Evolutionary conservation across 2,888 invertebrate species (phyloP), one percentile per base, ranked within the genome.

Genomic region (Cheilosia urbana): DNA sequence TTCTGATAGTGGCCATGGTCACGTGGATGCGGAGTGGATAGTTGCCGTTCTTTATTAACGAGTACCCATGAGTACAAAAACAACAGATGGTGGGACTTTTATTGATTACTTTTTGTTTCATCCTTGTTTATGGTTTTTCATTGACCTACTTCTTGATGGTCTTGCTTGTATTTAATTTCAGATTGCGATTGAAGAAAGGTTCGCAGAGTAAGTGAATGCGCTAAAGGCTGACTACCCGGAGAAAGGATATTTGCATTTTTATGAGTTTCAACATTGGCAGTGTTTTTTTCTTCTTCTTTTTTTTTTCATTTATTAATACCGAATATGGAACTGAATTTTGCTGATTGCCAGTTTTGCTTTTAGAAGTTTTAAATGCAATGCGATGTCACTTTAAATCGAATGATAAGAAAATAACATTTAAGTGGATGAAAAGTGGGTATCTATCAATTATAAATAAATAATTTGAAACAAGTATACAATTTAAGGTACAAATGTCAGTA

Each of bases 51-150:
- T 45, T 17, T 42, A n/a, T 42, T n/a, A 42, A 42, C n/a, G 42
- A 42, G 6, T 42, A 13, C 42, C 15, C 4, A n/a, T 42, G 42
- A 6, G n/a, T 45, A 45, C 11, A 37, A 9, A 24, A 47, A 42
- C n/a, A 47, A 27, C 78, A 78, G 71, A 78, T 78, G 77, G 37
- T 71, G 37, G 40, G 40, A 57, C 30, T 71, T 30, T 71, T 68
- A 55, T 55, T 42, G 68, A 37, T 78, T 63, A 40, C 45, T 47
- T 62, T 60, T 78, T 63, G 34, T 51, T 66, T 49, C 19, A 62
- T 30, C 40, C 42, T 60, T 45, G 60, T 34, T 37, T 7, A n/a
- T 15, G 6, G 37, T 60, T 37, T 37, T 37, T 37, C 37, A 37
- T 37, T 37, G 37, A 37, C 37, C 37, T 37, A 37, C 37, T 37